Percentiles rank a stretch among this genome's conserved stretches.
Evolutionary conservation across 2,888 invertebrate species (phyloP).

Genomic region (Athalia rosae): DNA sequence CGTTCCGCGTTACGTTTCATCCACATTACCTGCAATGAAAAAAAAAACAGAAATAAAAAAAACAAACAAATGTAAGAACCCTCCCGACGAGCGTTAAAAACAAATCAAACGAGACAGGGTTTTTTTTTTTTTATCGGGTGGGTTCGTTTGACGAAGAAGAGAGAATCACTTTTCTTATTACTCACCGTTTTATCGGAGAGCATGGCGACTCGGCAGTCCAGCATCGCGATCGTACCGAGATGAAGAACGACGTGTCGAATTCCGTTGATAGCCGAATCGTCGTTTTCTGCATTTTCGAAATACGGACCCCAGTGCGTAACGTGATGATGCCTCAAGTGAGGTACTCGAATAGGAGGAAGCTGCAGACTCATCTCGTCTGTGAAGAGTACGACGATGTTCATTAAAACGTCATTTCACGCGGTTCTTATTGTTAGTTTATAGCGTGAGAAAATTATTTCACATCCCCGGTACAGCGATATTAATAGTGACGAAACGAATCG

Average conservation of each 20-base stretch:
- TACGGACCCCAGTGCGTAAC: slow-evolving; percentile 85
- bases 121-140: too few species aligned
- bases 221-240: slow-evolving; percentile 79
- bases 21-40: slow-evolving; percentile 81
- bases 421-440: too few species aligned
- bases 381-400: not conserved
- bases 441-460: too few species aligned
- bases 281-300: slow-evolving; percentile 77
- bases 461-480: too few species aligned
- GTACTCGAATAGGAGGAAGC: slow-evolving; percentile 63
- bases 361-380: slow-evolving; percentile 29
- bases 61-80: not conserved
- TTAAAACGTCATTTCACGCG: not conserved
- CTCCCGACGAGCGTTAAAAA: not conserved
- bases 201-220: slow-evolving; percentile 83
- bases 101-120: not conserved
- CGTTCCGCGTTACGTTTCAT: slow-evolving; percentile 79
- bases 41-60: too few species aligned
- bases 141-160: not conserved
- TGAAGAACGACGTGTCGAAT: slow-evolving; percentile 78
- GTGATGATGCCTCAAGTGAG: slow-evolving; percentile 79
- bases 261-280: slow-evolving; percentile 74
- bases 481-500: too few species aligned
- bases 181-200: slow-evolving; percentile 82
- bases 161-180: slow-evolving; percentile 14